phyloP scores from a whole-genome alignment of 1,140 invertebrate genomes.

The Calephelis virginiensis region DNA sequence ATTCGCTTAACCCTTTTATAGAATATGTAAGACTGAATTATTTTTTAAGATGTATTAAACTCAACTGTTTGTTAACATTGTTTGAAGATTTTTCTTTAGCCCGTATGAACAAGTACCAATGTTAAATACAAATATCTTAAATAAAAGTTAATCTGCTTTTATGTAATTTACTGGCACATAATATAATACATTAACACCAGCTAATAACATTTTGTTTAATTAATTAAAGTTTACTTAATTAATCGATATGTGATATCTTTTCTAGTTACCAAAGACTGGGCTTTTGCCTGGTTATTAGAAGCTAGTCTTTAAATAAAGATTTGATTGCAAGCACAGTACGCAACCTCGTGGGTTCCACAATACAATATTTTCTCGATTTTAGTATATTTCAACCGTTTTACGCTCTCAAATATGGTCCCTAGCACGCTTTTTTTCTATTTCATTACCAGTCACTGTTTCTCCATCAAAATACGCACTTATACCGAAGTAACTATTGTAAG shows the following conservation, averaged over 20 bases:
- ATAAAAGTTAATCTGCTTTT: too few relatives aligned
- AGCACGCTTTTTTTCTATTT: background rate
- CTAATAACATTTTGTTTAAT: background rate
- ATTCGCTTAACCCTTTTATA: background rate
- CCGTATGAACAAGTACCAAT: too few relatives aligned
- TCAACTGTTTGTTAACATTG: background rate
- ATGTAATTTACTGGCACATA: too few relatives aligned
- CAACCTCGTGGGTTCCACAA: background rate
- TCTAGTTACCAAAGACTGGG: slow-evolving; percentile 1
- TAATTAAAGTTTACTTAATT: background rate
- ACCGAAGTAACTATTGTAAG: too few relatives aligned
- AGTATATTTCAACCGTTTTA: background rate
- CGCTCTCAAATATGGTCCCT: background rate
- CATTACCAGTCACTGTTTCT: too few relatives aligned
- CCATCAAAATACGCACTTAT: too few relatives aligned
- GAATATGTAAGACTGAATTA: slow-evolving; percentile 3
- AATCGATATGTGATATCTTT: slow-evolving; percentile 10
- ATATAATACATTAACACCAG: too few relatives aligned
- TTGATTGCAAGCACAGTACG: background rate
- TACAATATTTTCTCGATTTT: background rate
- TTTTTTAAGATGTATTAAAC: slow-evolving; percentile 3
- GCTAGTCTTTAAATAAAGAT: background rate
- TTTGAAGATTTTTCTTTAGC: too few relatives aligned
- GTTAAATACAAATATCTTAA: too few relatives aligned
- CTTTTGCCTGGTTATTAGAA: background rate